These are phyloP conservation scores for Epiblema foenella DNA, from an alignment of 2,888 invertebrate genomes.

Conservation along the genomic window DNA sequence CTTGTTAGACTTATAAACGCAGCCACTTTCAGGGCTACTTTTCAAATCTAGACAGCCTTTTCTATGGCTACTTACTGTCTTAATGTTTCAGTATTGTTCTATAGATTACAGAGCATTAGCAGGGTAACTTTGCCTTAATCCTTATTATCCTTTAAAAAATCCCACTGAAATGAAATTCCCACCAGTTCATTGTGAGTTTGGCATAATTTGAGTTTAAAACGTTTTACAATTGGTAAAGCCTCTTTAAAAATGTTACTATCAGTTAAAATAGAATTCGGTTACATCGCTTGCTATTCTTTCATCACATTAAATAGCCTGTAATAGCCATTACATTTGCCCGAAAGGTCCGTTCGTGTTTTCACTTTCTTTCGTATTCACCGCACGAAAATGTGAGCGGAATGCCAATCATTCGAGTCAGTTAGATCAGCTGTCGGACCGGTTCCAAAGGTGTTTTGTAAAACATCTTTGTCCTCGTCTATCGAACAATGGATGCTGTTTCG, in stretches of 20 bases:
- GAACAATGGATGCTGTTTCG: conserved; percentile 5
- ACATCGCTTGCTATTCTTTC: background rate
- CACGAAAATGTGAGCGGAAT: conserved; percentile 63
- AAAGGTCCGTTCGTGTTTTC: conserved; percentile 65
- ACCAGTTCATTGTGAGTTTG: too few species aligned
- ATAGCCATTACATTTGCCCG: conserved; percentile 53
- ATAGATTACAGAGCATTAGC: too few species aligned
- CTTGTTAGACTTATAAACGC: conserved; percentile 4
- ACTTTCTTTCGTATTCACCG: conserved; percentile 66
- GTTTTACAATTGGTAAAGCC: too few species aligned
- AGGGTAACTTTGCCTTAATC: too few species aligned
- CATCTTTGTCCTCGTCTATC: conserved; percentile 3
- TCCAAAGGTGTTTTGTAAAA: conserved; percentile 25
- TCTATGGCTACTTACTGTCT: background rate
- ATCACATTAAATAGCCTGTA: conserved; percentile 6
- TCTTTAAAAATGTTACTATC: too few species aligned
- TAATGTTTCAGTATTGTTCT: too few species aligned
- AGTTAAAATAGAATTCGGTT: background rate
- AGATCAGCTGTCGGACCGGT: conserved; percentile 41
- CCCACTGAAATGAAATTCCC: too few species aligned
- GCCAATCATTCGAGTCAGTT: conserved; percentile 50
- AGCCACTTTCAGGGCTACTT: conserved; percentile 41
- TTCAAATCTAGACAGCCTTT: conserved; percentile 24
- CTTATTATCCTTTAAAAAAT: too few species aligned
- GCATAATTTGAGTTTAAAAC: too few species aligned